These are phyloP conservation scores for Phrynocephalus versicolor DNA, from an alignment of 2,113 vertebrate genomes.

Conservation along the genomic window DNA sequence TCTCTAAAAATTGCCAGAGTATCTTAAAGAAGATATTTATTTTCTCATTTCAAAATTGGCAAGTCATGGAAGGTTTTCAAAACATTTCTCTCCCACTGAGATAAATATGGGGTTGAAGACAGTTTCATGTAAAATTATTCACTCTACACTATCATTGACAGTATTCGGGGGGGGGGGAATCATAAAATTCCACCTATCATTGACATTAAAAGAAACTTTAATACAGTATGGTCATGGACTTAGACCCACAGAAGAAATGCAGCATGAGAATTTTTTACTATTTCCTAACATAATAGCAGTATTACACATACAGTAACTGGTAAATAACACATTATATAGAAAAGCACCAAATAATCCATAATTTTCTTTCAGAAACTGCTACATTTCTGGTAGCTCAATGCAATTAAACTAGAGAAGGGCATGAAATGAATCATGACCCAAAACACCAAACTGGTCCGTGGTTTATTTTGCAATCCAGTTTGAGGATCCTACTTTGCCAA, in stretches of 20 bases:
- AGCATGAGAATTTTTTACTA: slow-evolving; percentile 34
- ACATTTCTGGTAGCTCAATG: background rate
- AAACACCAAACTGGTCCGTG: too few relatives aligned
- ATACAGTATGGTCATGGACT: slow-evolving; percentile 26
- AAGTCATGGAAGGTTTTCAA: slow-evolving; percentile 30
- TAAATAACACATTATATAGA: slow-evolving; percentile 30
- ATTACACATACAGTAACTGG: background rate
- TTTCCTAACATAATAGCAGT: slow-evolving; percentile 33
- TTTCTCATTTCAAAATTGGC: slow-evolving; percentile 13
- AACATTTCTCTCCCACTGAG: slow-evolving; percentile 13
- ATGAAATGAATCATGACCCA: too few relatives aligned
- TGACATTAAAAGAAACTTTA: slow-evolving; percentile 33
- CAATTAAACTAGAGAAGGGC: too few relatives aligned
- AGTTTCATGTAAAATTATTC: slow-evolving; percentile 6
- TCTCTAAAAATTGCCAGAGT: background rate
- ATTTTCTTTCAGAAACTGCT: background rate
- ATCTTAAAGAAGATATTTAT: slow-evolving; percentile 25
- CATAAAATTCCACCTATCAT: slow-evolving; percentile 39
- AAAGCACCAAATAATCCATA: slow-evolving; percentile 9
- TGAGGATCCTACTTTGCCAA: too few relatives aligned
- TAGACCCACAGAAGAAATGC: slow-evolving; percentile 45
- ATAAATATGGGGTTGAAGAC: slow-evolving; percentile 19
- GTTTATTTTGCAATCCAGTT: too few relatives aligned
- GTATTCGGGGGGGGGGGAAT: slow-evolving; percentile 5
- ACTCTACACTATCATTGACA: background rate